Evolutionary conservation across 2,888 invertebrate species (phyloP), one percentile per base, ranked within the genome.

Genomic region (Tetragonula carbonaria): DNA sequence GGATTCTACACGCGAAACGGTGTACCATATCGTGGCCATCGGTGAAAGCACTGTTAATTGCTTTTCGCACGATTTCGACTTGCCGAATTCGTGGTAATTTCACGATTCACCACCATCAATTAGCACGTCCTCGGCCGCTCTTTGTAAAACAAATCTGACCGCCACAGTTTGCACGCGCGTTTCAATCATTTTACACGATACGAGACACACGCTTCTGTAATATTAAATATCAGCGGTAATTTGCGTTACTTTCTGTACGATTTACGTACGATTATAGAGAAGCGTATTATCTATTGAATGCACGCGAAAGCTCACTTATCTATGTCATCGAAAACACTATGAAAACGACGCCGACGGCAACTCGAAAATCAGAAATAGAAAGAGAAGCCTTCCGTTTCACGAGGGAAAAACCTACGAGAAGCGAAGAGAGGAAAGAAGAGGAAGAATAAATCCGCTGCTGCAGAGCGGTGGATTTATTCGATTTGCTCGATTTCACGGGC

Each of bases 401-500:
- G 14, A 51, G 23, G 33, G 28, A 28, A 28, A 28, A 62, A 51
- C 38, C 18, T 23, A 38, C n/a, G 51, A 28, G 63, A 50, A 14
- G 8, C 18, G 18, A 18, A 28, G 16, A 28, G 16, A 13, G 21
- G 6, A 21, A 51, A 45, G 8, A 51, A 45, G 8, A 8, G 45
- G 11, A 38, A 8, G 13, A n/a, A 13, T 13, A 8, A n/a, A n/a
- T 18, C 65, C 33, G 38, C 65, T 18, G 28, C 23, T 33, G 28
- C n/a, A 33, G 4, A 23, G 13, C 50, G 74, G 33, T 63, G 33
- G 63, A 74, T 68, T 67, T 33, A n/a, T 18, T 78, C 78, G 70
- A 80, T 80, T 82, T 65, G 57, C 80, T 65, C 74, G 81, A 82
- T 80, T 82, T 74, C 82, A 82, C 81, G 82, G 70, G 74, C 33